Conservation (phyloP, 2,797 vertebrate species). For the Galaxias olidus region DNA sequence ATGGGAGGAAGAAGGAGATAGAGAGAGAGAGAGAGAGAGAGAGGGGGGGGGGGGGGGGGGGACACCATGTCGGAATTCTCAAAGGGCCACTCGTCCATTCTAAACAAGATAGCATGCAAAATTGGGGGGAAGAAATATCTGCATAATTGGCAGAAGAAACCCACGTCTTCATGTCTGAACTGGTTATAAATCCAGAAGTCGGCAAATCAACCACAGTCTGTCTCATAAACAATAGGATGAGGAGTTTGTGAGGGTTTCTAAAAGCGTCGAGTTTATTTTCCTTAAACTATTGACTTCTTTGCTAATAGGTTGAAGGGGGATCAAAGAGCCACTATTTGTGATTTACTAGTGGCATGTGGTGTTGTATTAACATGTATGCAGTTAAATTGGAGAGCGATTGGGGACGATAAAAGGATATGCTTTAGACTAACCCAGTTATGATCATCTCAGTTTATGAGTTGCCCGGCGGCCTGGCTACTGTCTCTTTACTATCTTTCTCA, state of each 20-base stretch:
- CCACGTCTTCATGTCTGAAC: conserved; percentile 29
- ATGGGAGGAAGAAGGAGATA: conserved; percentile 11
- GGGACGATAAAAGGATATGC: too few species aligned
- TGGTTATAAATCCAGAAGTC: conserved; percentile 50
- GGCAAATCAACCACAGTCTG: conserved; percentile 39
- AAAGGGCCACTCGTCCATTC: conserved; percentile 28
- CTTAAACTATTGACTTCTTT: too few species aligned
- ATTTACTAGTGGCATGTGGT: too few species aligned
- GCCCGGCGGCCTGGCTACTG: too few species aligned
- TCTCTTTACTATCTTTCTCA: neutral
- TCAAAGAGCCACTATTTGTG: too few species aligned
- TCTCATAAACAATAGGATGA: conserved; percentile 25
- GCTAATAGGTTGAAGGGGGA: too few species aligned
- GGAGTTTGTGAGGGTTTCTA: conserved; percentile 27
- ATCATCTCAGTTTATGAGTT: too few species aligned
- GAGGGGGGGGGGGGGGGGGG: neutral
- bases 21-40: neutral
- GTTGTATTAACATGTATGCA: too few species aligned
- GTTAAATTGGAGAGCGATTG: too few species aligned
- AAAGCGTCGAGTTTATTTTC: too few species aligned
- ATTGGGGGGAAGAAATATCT: conserved; percentile 48
- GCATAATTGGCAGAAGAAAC: conserved; percentile 53
- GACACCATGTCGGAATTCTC: conserved; percentile 29
- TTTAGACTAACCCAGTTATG: too few species aligned
- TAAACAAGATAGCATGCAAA: conserved; percentile 32